Percentiles rank a stretch among this genome's conserved stretches.
Conservation (phyloP, 2,113 vertebrate genomes). For the Pan paniscus region DNA sequence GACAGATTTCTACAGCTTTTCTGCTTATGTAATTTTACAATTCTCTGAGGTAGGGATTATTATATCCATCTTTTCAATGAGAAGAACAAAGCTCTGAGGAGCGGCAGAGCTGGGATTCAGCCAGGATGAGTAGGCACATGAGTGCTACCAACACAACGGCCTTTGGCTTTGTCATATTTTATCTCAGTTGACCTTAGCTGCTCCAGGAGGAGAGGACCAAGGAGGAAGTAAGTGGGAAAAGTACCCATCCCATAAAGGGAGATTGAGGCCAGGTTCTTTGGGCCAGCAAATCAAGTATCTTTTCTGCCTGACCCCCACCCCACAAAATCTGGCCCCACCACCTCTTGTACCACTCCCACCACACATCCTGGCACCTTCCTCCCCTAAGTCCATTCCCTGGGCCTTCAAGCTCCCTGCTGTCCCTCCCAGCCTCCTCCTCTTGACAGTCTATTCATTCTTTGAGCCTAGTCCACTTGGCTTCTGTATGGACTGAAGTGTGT, state of each 20-base stretch:
- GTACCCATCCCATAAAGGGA: background rate
- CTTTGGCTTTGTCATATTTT: background rate
- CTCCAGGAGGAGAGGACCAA: background rate
- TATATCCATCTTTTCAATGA: background rate
- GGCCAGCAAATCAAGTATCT: too few species aligned
- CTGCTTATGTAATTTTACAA: background rate
- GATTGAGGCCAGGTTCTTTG: background rate
- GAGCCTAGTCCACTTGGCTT: background rate
- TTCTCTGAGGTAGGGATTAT: background rate
- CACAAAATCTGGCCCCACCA: background rate
- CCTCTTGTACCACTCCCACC: background rate
- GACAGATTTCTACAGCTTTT: background rate
- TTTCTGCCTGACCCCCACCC: background rate
- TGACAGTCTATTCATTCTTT: background rate
- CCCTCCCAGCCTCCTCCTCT: background rate
- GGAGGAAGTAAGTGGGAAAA: background rate
- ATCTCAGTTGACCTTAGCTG: background rate
- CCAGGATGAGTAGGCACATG: background rate
- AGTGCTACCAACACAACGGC: accelerated
- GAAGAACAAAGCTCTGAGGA: background rate
- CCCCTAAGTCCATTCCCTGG: too few species aligned
- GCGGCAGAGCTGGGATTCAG: background rate
- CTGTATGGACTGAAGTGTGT: background rate
- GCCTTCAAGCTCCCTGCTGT: too few species aligned
- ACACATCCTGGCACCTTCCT: accelerated